Conservation (phyloP, 2,888 invertebrate species). For the Shargacucullia verbasci region DNA sequence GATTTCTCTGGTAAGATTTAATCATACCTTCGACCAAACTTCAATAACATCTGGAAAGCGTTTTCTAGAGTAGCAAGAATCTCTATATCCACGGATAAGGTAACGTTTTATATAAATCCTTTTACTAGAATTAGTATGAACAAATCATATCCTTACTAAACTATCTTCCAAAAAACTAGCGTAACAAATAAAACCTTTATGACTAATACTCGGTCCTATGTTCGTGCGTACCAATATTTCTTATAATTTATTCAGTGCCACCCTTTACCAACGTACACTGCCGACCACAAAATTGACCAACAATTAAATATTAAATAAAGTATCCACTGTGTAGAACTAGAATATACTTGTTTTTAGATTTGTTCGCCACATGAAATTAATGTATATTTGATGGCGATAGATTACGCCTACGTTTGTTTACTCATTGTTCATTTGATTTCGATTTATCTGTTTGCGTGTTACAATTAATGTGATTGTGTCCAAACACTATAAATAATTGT, state of each 20-base stretch:
- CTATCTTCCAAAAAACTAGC: no score
- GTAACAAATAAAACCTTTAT: no score
- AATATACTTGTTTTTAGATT: conserved; percentile 22
- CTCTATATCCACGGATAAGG: no score
- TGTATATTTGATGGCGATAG: conserved; percentile 19
- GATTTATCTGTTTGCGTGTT: conserved; percentile 6
- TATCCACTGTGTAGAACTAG: conserved; percentile 17
- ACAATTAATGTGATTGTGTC: conserved; percentile 6
- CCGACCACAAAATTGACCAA: conserved; percentile 36
- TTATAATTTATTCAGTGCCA: conserved; percentile 53
- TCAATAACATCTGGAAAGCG: no score
- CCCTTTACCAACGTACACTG: conserved; percentile 21
- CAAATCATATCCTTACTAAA: no score
- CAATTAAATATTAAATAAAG: conserved; percentile 38
- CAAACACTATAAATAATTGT: neutral
- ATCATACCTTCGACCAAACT: no score
- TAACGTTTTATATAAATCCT: no score
- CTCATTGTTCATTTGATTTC: conserved; percentile 10
- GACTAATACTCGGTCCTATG: conserved; percentile 11
- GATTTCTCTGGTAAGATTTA: no score
- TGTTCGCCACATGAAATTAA: conserved; percentile 15
- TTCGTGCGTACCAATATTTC: conserved; percentile 37
- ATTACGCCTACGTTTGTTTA: conserved; percentile 7
- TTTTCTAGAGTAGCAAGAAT: no score
- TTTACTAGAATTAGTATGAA: no score